Conservation (phyloP, 1,140 invertebrate genomes). For the Drosophila erecta region DNA sequence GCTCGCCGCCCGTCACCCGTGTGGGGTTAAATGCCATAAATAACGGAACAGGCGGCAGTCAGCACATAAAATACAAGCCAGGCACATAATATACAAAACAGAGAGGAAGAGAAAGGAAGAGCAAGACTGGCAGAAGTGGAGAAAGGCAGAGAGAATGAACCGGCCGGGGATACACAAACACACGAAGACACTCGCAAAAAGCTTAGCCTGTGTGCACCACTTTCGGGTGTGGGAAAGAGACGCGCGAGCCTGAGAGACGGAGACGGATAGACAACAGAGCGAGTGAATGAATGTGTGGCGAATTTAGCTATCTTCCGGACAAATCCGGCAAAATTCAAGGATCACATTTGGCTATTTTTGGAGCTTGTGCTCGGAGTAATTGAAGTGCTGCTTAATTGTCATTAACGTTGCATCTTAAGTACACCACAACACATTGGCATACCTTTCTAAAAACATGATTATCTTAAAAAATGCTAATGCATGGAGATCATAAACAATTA, state of each 20-base stretch:
- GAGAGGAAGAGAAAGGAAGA: slow-evolving; percentile 10
- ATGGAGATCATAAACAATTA: too few relatives aligned
- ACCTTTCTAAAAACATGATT: too few relatives aligned
- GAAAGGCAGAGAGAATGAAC: slow-evolving; percentile 30
- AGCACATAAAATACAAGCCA: slow-evolving; percentile 67
- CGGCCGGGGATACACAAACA: slow-evolving; percentile 58
- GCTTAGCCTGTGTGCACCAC: slow-evolving; percentile 55
- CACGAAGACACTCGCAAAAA: slow-evolving; percentile 32
- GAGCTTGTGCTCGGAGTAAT: not conserved
- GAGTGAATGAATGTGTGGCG: slow-evolving; percentile 12
- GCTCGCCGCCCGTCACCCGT: slow-evolving; percentile 21
- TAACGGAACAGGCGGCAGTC: slow-evolving; percentile 71
- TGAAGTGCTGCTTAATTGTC: too few relatives aligned
- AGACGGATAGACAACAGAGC: slow-evolving; percentile 3
- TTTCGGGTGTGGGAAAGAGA: slow-evolving; percentile 36
- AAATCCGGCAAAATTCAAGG: not conserved
- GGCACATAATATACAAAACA: slow-evolving; percentile 62
- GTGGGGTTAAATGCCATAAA: slow-evolving; percentile 78
- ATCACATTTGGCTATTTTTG: not conserved
- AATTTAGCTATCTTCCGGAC: slow-evolving; percentile 13
- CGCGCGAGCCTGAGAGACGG: slow-evolving; percentile 1
- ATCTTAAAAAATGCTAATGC: too few relatives aligned
- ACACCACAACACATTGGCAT: too few relatives aligned
- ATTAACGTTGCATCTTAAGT: too few relatives aligned
- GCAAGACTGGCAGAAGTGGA: slow-evolving; percentile 10